phyloP scores from a whole-genome alignment of 2,888 invertebrate genomes.

The Acanthacorydalis orientalis region DNA sequence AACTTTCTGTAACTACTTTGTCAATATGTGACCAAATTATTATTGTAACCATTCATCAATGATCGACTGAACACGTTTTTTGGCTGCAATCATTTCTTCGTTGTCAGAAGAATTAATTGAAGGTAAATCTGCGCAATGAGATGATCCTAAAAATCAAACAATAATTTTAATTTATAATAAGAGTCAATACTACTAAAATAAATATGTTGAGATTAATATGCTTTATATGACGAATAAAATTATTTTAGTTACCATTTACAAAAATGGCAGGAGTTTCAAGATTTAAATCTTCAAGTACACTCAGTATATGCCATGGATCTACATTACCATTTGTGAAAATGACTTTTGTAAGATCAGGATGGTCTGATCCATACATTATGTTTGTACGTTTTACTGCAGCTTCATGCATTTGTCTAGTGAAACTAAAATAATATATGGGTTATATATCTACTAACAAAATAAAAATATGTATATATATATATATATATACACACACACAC shows the following conservation, averaged over 20 bases:
- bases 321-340: slow-evolving; percentile 39
- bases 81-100: slow-evolving; percentile 12
- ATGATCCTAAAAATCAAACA: slow-evolving; percentile 10
- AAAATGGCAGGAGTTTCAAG: slow-evolving; percentile 13
- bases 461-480: too few relatives aligned
- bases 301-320: slow-evolving; percentile 40
- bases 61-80: slow-evolving; percentile 9
- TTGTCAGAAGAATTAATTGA: slow-evolving; percentile 9
- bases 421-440: too few relatives aligned
- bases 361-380: slow-evolving; percentile 29
- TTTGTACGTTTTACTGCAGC: slow-evolving; percentile 27
- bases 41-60: slow-evolving; percentile 13
- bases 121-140: slow-evolving; percentile 15
- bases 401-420: too few relatives aligned
- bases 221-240: not conserved
- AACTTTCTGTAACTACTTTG: not conserved
- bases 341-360: slow-evolving; percentile 33
- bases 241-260: slow-evolving; percentile 11
- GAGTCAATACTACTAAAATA: slow-evolving; percentile 1
- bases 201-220: not conserved
- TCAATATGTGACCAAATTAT: not conserved
- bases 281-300: slow-evolving; percentile 26
- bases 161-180: not conserved
- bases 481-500: too few relatives aligned
- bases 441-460: too few relatives aligned